phyloP scores from a whole-genome alignment of 2,888 invertebrate genomes.

The Noctua comes region DNA sequence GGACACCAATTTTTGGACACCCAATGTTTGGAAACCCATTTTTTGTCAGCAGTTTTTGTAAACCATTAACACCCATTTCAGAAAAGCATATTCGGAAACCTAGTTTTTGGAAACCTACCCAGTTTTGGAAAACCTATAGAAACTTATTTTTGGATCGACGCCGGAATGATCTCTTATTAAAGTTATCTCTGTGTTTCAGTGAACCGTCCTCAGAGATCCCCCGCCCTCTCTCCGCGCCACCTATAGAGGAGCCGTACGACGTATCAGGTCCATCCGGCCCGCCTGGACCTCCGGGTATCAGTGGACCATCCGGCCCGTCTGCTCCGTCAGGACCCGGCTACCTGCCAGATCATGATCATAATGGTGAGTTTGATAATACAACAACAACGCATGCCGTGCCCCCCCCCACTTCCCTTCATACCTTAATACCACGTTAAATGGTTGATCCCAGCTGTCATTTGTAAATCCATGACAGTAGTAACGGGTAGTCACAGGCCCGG shows the following conservation, averaged over 20 bases:
- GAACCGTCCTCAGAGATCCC: constrained; percentile 80
- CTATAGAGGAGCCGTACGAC: constrained; percentile 55
- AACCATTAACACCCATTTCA: not conserved
- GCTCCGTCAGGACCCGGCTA: constrained; percentile 72
- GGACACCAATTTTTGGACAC: no score
- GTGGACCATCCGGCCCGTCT: constrained; percentile 58
- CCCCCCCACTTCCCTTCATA: no score
- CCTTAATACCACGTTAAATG: no score
- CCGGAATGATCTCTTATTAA: not conserved
- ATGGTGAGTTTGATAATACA: constrained; percentile 72
- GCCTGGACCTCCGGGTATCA: constrained; percentile 38
- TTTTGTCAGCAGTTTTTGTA: not conserved
- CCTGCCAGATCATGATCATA: constrained; percentile 71
- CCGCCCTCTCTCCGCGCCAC: constrained; percentile 69
- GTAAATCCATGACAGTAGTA: no score
- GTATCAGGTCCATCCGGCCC: constrained; percentile 61
- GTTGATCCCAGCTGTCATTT: no score
- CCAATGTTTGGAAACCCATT: not conserved
- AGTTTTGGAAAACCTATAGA: no score
- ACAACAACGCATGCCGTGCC: no score
- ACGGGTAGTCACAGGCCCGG: no score
- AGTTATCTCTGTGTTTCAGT: constrained; percentile 66
- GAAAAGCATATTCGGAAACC: not conserved
- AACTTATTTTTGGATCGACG: not conserved
- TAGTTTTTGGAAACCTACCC: no score